Evolutionary conservation across 2,113 vertebrate species (phyloP).

Genomic region (Dendrocopos noguchii): DNA sequence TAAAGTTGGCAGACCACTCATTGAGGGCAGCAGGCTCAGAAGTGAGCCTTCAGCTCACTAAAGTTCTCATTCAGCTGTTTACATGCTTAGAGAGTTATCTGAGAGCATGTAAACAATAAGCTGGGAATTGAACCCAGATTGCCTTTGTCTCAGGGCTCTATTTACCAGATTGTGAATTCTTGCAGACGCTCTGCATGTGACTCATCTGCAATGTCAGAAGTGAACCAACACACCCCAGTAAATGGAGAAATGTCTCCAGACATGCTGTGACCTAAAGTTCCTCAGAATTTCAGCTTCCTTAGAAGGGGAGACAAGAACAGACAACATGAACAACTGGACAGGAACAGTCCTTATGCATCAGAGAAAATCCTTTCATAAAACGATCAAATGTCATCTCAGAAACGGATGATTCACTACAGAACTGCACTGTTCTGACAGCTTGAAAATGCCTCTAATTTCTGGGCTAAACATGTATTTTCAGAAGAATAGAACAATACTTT

Average conservation of each 20-base stretch:
- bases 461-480: neutral
- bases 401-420: neutral
- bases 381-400: neutral
- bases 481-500: neutral
- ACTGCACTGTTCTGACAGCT: neutral
- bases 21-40: neutral
- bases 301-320: neutral
- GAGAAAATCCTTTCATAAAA: neutral
- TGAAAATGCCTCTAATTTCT: neutral
- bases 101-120: neutral
- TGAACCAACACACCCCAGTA: neutral
- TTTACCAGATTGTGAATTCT: neutral
- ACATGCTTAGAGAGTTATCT: neutral
- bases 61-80: neutral
- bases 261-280: conserved; percentile 15
- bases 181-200: neutral
- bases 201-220: neutral
- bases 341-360: neutral
- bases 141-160: neutral
- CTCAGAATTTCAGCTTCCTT: neutral
- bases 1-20: neutral
- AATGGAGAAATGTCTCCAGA: conserved; percentile 33
- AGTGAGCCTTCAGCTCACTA: neutral
- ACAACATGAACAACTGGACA: neutral
- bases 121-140: conserved; percentile 28